phyloP scores from a whole-genome alignment of 1,140 invertebrate species.

The Sycobia sp. region DNA sequence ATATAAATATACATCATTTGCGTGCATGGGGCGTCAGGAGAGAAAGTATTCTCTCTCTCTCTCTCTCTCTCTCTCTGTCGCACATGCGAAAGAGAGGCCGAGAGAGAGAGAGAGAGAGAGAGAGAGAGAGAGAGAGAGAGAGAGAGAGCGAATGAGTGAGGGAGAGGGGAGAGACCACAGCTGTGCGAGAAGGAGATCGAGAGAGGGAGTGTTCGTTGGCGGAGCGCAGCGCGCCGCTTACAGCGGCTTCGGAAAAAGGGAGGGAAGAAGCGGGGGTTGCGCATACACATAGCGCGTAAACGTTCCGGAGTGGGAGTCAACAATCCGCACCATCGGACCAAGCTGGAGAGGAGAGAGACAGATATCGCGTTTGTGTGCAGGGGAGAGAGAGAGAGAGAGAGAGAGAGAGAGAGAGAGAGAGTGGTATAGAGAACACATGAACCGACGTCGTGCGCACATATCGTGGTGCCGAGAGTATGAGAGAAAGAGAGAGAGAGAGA shows the following conservation, averaged over 20 bases:
- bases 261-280: conserved; percentile 20
- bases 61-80: not conserved
- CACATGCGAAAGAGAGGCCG: too few species aligned
- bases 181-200: conserved; percentile 16
- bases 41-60: conserved; percentile 2
- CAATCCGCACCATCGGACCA: too few species aligned
- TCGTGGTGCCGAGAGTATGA: not conserved
- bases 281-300: too few species aligned
- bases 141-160: too few species aligned
- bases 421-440: not conserved
- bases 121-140: too few species aligned
- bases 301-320: too few species aligned
- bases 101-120: too few species aligned
- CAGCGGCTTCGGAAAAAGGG: not conserved
- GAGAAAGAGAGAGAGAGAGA: not conserved
- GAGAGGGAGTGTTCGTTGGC: conserved; percentile 8
- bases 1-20: too few species aligned
- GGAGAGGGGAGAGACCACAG: not conserved
- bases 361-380: not conserved
- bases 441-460: not conserved
- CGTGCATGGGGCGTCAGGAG: not conserved
- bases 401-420: not conserved
- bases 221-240: not conserved
- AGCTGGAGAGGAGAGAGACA: not conserved
- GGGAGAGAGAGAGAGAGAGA: not conserved